Base-by-base conservation (phyloP, 2,113 vertebrate species). In the Chelonoidis abingdonii region DNA sequence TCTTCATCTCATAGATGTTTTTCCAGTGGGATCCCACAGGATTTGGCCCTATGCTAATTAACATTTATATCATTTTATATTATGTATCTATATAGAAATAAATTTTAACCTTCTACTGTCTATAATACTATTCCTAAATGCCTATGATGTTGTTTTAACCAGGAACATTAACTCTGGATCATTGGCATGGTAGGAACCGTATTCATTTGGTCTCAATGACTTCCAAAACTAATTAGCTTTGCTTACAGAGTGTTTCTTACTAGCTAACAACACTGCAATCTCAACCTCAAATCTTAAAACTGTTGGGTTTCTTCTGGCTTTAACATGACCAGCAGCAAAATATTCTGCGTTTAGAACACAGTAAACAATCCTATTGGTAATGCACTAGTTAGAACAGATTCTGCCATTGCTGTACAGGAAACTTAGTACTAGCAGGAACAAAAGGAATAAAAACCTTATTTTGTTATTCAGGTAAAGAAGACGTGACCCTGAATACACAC, bases 381-480 rank as follows among this genome's bases (percentile, higher is more conserved):
- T 94, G 87, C 94, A 89, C 80, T 53, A 56, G 80, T 88, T 88
- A 94, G 94, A 95, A 82, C 89, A 87, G 86, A 85, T 92, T 94
- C 84, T 97, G 92, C 95, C 94, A 93, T 56, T 82, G 87, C 94
- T 97, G 95, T 97, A 97, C 90, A 92, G 65, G 95, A 0, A 95
- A 96, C 95, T 93, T 91, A 90, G 93, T 95, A 94, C 95, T 97
- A 97, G 80, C 86, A 89, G 97, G 47, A 97, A 86, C 89, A 92
- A 95, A 97, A 93, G 88, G 82, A 92, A 95, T 92, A 94, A 92
- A 92, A 76, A 47, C 96, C 65, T 92, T 95, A 95, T 94, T 88
- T 96, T 94, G 88, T 95, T 89, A 95, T 95, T 93, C 95, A 89
- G 94, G 91, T 95, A 92, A 93, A 94, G 83, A 90, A 88, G 86